Evolutionary conservation across 2,888 invertebrate genomes (phyloP).

Genomic region (Steinernema scapterisci): DNA sequence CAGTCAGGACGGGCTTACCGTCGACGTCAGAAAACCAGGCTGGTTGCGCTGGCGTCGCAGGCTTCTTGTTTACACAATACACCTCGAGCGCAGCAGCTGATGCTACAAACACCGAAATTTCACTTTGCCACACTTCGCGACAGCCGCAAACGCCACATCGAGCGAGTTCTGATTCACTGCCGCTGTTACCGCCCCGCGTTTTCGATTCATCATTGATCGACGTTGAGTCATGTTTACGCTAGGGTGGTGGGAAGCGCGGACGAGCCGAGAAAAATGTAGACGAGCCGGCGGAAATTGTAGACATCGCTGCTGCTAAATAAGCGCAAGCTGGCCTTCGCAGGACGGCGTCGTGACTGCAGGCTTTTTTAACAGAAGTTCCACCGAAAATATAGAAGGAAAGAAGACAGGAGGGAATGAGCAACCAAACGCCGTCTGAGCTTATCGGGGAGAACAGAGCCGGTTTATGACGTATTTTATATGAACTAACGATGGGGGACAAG

Average conservation of each 20-base stretch:
- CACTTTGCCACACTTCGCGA: constrained; percentile 26
- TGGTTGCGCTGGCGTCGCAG: neutral
- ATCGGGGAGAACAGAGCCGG: constrained; percentile 29
- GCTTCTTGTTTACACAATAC: constrained; percentile 25
- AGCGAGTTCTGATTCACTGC: constrained; percentile 22
- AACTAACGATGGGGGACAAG: constrained; percentile 26
- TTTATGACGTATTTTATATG: constrained; percentile 32
- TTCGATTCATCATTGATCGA: constrained; percentile 5
- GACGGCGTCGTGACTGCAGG: neutral
- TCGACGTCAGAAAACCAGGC: neutral
- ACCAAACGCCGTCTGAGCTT: constrained; percentile 25
- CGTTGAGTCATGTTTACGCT: constrained; percentile 13
- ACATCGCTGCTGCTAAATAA: neutral
- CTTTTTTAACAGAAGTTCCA: neutral
- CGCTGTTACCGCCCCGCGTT: neutral
- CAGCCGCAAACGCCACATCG: neutral
- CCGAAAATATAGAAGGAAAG: neutral
- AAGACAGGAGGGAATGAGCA: constrained; percentile 21
- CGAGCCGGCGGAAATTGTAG: neutral
- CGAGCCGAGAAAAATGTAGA: neutral
- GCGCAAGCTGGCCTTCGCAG: neutral
- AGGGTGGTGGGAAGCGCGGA: neutral
- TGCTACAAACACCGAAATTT: constrained; percentile 28
- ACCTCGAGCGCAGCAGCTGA: constrained; percentile 27
- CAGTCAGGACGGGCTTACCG: neutral